These are phyloP conservation scores for Coleophora deauratella DNA, from an alignment of 2,888 invertebrate genomes.

Conservation along the genomic window DNA sequence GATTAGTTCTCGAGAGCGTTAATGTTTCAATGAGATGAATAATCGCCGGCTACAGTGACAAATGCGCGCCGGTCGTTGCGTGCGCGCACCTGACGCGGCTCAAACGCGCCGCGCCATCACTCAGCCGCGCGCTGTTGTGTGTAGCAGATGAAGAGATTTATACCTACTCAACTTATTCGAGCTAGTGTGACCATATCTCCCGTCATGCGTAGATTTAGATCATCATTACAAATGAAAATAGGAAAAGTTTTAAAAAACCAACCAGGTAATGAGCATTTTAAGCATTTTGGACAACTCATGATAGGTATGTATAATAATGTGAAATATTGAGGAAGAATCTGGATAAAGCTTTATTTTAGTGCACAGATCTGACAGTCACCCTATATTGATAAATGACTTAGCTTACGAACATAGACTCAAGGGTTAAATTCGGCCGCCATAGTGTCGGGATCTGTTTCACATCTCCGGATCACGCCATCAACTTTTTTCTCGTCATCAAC, in stretches of 20 bases:
- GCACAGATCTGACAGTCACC: slow-evolving; percentile 30
- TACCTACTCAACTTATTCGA: slow-evolving; percentile 39
- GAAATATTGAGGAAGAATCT: too few relatives aligned
- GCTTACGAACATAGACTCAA: slow-evolving; percentile 58
- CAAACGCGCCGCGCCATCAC: slow-evolving; percentile 61
- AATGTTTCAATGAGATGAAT: slow-evolving; percentile 74
- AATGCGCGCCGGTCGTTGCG: slow-evolving; percentile 57
- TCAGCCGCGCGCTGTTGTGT: slow-evolving; percentile 52
- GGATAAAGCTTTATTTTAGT: too few relatives aligned
- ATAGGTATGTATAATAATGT: too few relatives aligned
- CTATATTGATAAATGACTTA: slow-evolving; percentile 61
- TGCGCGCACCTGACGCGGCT: slow-evolving; percentile 61
- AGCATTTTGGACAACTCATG: too few relatives aligned
- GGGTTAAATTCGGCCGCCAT: slow-evolving; percentile 58
- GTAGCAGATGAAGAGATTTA: slow-evolving; percentile 68
- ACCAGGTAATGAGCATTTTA: too few relatives aligned
- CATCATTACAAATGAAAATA: too few relatives aligned
- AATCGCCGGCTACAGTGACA: slow-evolving; percentile 70
- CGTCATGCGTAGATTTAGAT: too few relatives aligned
- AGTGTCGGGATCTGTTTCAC: slow-evolving; percentile 54
- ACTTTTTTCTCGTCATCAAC: slow-evolving; percentile 36
- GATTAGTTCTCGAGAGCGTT: slow-evolving; percentile 68
- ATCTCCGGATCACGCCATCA: slow-evolving; percentile 35
- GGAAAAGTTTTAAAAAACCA: too few relatives aligned
- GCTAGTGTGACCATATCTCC: slow-evolving; percentile 39